A percentile compares a stretch with the other conserved stretches of the same genome.
Conservation (phyloP, 2,888 invertebrate species). For the Trissolcus brochymenae region DNA sequence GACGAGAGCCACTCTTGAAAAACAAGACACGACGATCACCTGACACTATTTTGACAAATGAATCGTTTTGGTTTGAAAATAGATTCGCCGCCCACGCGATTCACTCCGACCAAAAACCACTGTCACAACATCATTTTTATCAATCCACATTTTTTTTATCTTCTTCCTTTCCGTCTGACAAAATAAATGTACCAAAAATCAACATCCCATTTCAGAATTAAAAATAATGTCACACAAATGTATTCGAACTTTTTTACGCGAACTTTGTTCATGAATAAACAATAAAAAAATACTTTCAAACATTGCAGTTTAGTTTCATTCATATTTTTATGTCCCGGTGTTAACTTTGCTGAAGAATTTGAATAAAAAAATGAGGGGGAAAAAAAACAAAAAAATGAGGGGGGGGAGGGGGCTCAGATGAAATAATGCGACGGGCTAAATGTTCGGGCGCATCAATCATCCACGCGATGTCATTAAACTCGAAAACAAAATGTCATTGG, state of each 20-base stretch:
- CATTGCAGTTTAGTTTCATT: too few species aligned
- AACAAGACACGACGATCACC: conserved; percentile 56
- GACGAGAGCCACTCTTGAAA: conserved; percentile 58
- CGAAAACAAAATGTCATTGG: conserved; percentile 15
- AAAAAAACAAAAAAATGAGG: too few species aligned
- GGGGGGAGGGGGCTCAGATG: too few species aligned
- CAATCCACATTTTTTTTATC: conserved; percentile 24
- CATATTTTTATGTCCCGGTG: too few species aligned
- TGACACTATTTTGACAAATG: conserved; percentile 60
- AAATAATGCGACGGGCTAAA: background rate
- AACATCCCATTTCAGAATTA: background rate
- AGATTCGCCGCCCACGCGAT: conserved; percentile 41
- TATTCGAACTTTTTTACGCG: too few species aligned
- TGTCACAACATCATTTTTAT: conserved; percentile 46
- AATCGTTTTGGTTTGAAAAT: conserved; percentile 55
- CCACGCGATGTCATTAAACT: conserved; percentile 27
- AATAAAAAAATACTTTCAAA: too few species aligned
- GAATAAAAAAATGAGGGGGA: too few species aligned
- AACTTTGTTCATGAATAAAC: too few species aligned
- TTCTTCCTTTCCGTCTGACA: too few species aligned
- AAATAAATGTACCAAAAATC: too few species aligned
- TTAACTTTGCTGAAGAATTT: too few species aligned
- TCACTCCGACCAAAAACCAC: conserved; percentile 26
- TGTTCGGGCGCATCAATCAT: conserved; percentile 13
- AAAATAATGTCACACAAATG: background rate